phyloP scores from a whole-genome alignment of 2,888 invertebrate species.

The Apocheima hispidaria region DNA sequence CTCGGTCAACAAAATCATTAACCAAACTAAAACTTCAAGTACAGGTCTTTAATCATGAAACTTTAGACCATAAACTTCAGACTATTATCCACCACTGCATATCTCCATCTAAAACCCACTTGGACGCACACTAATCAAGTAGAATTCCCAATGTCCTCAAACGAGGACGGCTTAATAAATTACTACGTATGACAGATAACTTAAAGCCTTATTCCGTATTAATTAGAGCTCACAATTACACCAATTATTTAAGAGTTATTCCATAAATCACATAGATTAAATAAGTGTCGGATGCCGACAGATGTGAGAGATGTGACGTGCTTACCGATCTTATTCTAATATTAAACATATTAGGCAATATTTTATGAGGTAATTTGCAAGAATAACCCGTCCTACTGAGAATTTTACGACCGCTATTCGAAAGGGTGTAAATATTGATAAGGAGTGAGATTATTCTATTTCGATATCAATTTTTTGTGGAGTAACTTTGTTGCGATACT shows the following conservation, averaged over 20 bases:
- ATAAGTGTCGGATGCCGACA: slow-evolving; percentile 60
- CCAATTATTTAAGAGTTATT: slow-evolving; percentile 49
- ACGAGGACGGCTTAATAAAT: slow-evolving; percentile 36
- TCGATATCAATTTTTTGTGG: slow-evolving; percentile 18
- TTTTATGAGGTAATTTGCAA: slow-evolving; percentile 48
- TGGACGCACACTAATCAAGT: slow-evolving; percentile 48
- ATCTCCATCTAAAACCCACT: slow-evolving; percentile 14
- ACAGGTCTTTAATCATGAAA: slow-evolving; percentile 19
- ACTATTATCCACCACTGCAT: slow-evolving; percentile 25
- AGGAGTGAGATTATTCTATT: slow-evolving; percentile 29
- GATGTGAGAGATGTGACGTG: slow-evolving; percentile 41
- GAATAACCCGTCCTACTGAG: slow-evolving; percentile 30
- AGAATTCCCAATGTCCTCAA: slow-evolving; percentile 44
- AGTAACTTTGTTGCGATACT: slow-evolving; percentile 10
- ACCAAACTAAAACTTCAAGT: background rate
- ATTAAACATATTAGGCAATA: slow-evolving; percentile 43
- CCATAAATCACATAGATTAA: slow-evolving; percentile 64
- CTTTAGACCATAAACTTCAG: slow-evolving; percentile 11
- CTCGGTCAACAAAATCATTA: no score
- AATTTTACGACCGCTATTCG: slow-evolving; percentile 28
- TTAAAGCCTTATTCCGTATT: slow-evolving; percentile 32
- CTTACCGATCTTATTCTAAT: slow-evolving; percentile 30
- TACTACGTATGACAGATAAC: slow-evolving; percentile 23
- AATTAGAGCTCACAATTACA: slow-evolving; percentile 40
- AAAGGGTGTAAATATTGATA: slow-evolving; percentile 37